Evolutionary conservation across 2,888 invertebrate genomes (phyloP).

Genomic region (Coleophora flavipennella): DNA sequence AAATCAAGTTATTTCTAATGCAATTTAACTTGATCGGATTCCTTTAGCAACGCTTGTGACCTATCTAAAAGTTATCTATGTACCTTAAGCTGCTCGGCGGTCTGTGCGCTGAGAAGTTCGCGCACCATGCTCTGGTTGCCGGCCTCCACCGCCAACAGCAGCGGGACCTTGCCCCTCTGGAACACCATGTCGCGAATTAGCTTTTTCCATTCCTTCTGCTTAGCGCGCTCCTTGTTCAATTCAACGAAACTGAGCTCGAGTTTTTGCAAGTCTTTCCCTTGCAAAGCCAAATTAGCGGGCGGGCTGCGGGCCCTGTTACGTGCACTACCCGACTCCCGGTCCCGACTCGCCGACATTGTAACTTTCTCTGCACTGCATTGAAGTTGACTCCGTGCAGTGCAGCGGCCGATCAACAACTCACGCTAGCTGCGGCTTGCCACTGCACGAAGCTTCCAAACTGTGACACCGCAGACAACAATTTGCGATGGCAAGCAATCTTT

Average conservation of each 20-base stretch:
- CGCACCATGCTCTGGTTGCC: slow-evolving; percentile 97
- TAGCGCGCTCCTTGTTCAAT: slow-evolving; percentile 66
- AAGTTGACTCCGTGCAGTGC: slow-evolving; percentile 32
- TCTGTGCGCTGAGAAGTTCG: slow-evolving; percentile 90
- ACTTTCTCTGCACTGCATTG: slow-evolving; percentile 25
- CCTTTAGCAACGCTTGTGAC: too few species aligned
- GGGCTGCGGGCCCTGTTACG: slow-evolving; percentile 43
- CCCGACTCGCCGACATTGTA: slow-evolving; percentile 33
- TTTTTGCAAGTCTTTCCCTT: slow-evolving; percentile 55
- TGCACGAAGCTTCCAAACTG: slow-evolving; percentile 51
- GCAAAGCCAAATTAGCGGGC: slow-evolving; percentile 33
- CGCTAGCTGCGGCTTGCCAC: slow-evolving; percentile 48
- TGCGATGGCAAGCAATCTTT: slow-evolving; percentile 53
- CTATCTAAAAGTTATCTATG: slow-evolving; percentile 11
- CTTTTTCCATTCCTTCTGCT: slow-evolving; percentile 70
- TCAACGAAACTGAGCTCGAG: slow-evolving; percentile 65
- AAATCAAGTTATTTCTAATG: too few species aligned
- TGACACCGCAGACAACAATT: slow-evolving; percentile 51
- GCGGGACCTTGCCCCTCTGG: slow-evolving; percentile 93
- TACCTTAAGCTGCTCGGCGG: slow-evolving; percentile 89
- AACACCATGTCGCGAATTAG: slow-evolving; percentile 74
- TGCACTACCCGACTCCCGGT: too few species aligned
- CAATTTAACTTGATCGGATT: too few species aligned
- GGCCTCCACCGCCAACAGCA: slow-evolving; percentile 94
- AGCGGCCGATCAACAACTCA: slow-evolving; percentile 37